These are phyloP conservation scores for Cricetomys ansorgei DNA, from an alignment of 2,113 vertebrate genomes.

Conservation along the genomic window DNA sequence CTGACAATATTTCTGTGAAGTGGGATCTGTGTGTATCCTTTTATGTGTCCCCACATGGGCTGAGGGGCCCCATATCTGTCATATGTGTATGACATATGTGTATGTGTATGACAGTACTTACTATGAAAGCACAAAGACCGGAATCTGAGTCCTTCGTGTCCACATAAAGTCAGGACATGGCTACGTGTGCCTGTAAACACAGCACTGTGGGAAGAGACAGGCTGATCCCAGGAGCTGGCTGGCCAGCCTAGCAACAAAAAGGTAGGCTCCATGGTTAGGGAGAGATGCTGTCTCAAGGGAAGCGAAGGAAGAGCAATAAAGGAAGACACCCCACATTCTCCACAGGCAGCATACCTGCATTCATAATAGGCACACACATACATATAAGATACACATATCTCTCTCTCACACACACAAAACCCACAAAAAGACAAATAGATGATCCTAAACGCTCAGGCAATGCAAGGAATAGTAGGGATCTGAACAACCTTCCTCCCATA, in stretches of 20 bases:
- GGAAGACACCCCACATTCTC: background rate
- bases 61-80: background rate
- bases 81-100: too few relatives aligned
- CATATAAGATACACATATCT: background rate
- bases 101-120: background rate
- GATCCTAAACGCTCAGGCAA: background rate
- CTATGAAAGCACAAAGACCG: too few relatives aligned
- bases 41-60: background rate
- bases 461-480: background rate
- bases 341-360: too few relatives aligned
- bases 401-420: background rate
- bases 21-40: background rate
- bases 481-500: background rate
- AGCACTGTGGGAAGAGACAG: background rate
- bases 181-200: background rate
- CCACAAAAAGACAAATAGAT: background rate
- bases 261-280: background rate
- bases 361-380: background rate
- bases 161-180: background rate
- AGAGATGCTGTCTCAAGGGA: background rate
- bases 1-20: background rate
- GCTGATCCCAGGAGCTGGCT: background rate
- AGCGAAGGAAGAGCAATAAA: background rate
- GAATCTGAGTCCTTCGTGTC: background rate
- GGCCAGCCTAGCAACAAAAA: background rate